Evolutionary conservation across 1,140 invertebrate species (phyloP).

Genomic region (Calliopsis andreniformis): DNA sequence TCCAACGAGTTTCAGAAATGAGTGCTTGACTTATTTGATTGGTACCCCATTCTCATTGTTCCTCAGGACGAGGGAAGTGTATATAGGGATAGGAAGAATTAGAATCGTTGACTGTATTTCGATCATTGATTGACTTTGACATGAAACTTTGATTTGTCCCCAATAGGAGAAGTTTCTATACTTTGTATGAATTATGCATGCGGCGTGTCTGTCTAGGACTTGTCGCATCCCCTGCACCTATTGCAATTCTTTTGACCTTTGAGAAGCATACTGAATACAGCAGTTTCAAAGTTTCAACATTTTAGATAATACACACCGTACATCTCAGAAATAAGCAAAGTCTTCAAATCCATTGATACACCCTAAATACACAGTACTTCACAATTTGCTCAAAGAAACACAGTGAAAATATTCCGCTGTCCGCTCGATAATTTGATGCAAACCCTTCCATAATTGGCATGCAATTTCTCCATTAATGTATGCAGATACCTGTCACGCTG

Average conservation of each 20-base stretch:
- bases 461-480: neutral
- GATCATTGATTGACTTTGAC: constrained; percentile 14
- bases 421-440: too few species aligned
- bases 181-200: constrained; percentile 28
- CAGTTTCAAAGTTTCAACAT: too few species aligned
- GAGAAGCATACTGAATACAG: too few species aligned
- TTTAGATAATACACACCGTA: too few species aligned
- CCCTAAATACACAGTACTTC: too few species aligned
- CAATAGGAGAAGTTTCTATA: constrained; percentile 12
- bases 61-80: too few species aligned
- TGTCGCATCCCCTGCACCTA: constrained; percentile 5
- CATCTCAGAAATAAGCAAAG: too few species aligned
- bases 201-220: constrained; percentile 3
- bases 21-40: too few species aligned
- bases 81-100: neutral
- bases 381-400: neutral
- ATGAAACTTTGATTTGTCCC: constrained; percentile 28
- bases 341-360: too few species aligned
- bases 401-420: neutral
- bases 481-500: neutral
- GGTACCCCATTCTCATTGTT: too few species aligned
- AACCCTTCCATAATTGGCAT: neutral
- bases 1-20: too few species aligned
- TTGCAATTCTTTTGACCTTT: neutral
- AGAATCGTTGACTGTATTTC: neutral